Percentiles rank a stretch among this genome's conserved stretches.
Evolutionary conservation across 1,140 invertebrate genomes (phyloP).

Genomic region (Psix sp.): DNA sequence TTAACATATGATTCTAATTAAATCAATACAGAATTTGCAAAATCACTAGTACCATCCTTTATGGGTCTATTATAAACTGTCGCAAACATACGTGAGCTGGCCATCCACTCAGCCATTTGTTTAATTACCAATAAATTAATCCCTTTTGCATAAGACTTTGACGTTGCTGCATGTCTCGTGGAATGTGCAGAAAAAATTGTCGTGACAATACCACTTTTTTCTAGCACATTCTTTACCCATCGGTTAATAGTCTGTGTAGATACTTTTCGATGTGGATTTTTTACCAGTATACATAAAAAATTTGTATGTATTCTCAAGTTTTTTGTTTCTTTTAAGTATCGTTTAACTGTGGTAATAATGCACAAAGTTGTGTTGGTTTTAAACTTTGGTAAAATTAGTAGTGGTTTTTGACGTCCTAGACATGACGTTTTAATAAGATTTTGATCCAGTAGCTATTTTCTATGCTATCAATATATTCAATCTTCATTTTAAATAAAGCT

Average conservation of each 20-base stretch:
- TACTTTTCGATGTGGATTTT: slow-evolving; percentile 1
- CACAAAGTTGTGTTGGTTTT: slow-evolving; percentile 5
- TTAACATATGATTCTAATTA: no score
- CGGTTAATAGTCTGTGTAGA: slow-evolving; percentile 4
- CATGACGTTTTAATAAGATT: slow-evolving; percentile 7
- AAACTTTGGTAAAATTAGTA: background rate
- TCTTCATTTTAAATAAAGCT: slow-evolving; percentile 2
- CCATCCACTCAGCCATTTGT: slow-evolving; percentile 1
- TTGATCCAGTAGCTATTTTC: background rate
- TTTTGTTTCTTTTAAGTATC: background rate
- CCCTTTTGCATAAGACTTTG: background rate
- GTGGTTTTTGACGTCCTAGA: background rate
- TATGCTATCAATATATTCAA: background rate
- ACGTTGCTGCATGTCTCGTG: slow-evolving; percentile 7
- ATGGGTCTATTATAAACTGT: slow-evolving; percentile 4
- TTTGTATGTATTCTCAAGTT: background rate
- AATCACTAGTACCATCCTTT: no score
- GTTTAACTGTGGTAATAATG: background rate
- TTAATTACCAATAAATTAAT: background rate
- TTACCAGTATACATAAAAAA: background rate
- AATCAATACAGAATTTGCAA: no score
- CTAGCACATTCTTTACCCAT: slow-evolving; percentile 4
- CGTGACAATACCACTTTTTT: slow-evolving; percentile 6
- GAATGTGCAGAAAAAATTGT: slow-evolving; percentile 10
- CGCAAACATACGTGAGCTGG: slow-evolving; percentile 1